Evolutionary conservation across 2,888 invertebrate species (phyloP), one percentile per base, ranked within the genome.

Genomic region (Epicampocera succincta): DNA sequence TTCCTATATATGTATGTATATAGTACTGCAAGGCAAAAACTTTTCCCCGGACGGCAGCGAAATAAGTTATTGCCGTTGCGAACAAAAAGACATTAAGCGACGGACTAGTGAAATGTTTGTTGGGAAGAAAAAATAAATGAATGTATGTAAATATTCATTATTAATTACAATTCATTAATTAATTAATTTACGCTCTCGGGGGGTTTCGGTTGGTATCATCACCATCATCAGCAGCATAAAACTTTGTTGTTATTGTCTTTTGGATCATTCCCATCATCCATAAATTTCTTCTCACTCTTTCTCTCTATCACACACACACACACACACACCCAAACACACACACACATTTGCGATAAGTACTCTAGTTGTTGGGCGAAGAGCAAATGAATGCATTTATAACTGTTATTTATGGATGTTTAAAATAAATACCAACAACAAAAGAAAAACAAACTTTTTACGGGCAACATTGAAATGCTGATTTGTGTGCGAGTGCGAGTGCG

Each of bases 161-260:
- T 88, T 88, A 88, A 88, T 89, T 88, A 87, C 86, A 87, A 88
- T 85, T 85, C 87, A 88, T 88, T 88, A 88, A 88, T 89, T 89
- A 88, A 88, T 88, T 88, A 88, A 85, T 69, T 69, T 69, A 65
- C 33, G 76, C 66, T 73, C 66, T 76, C 17, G 42, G 58, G 44
- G 50, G 52, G 48, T 58, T 25, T 38, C 19, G 50, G 12, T 25
- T 33, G 21, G 46, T n/a, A n/a, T n/a, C 46, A 56, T n/a, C 50
- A 46, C 1, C 38, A 56, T 63, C 38, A 61, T 29, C 17, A 48
- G 42, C 58, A 56, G 19, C 61, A 46, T 63, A 42, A 56, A 61
- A 50, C 48, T 25, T 56, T 15, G 2, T 60, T 44, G 33, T 61
- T 58, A 33, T 48, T 72, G 66, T 71, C 60, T 80, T 60, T 58